Evolutionary conservation across 2,113 vertebrate species (phyloP).

Genomic region (Varanus salvator): DNA sequence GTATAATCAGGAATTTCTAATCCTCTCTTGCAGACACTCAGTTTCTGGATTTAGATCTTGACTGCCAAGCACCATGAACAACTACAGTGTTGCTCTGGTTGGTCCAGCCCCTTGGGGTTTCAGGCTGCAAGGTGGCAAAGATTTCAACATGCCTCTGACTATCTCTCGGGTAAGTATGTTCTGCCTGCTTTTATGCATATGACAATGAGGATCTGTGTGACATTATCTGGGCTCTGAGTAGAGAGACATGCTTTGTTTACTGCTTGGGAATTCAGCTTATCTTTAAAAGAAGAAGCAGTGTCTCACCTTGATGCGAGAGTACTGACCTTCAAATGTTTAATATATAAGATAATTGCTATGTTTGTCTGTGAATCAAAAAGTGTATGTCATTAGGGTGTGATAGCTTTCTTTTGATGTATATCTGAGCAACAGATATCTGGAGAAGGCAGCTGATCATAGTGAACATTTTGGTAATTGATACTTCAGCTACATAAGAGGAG

Average conservation of each 20-base stretch:
- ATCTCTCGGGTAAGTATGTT: conserved; percentile 91
- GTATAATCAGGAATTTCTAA: conserved; percentile 54
- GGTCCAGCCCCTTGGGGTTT: conserved; percentile 97
- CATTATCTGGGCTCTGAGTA: not conserved
- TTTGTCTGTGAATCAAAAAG: not conserved
- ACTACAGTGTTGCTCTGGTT: conserved; percentile 88
- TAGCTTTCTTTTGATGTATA: not conserved
- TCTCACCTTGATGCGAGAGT: not conserved
- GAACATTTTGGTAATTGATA: no score
- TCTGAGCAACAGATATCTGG: not conserved
- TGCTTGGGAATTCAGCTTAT: not conserved
- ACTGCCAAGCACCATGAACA: conserved; percentile 84
- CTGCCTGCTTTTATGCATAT: conserved; percentile 17
- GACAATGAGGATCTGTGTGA: conserved; percentile 14
- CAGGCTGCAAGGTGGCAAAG: conserved; percentile 96
- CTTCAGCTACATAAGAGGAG: no score
- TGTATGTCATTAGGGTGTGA: not conserved
- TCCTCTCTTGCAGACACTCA: conserved; percentile 70
- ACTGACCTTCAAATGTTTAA: not conserved
- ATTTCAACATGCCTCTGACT: conserved; percentile 96
- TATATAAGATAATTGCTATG: not conserved
- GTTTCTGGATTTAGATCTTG: conserved; percentile 62
- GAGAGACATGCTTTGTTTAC: no score
- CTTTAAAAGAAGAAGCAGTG: not conserved
- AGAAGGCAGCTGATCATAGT: not conserved